Base-by-base conservation (phyloP, 2,797 vertebrate species). In the Aphelocoma californica region DNA sequence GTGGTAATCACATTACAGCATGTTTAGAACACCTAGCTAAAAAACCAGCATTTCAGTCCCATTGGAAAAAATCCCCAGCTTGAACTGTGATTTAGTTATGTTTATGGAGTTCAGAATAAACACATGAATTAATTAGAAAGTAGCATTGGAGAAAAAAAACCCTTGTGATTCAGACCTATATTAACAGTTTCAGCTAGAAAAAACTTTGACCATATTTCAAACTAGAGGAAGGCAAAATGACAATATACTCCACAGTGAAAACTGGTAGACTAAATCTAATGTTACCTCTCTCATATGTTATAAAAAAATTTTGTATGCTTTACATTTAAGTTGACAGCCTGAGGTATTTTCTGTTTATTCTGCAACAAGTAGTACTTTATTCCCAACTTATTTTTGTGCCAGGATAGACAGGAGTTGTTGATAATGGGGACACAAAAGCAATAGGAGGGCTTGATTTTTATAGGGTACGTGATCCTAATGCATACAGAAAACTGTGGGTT, bases 391-490 rank as follows among this genome's bases (percentile, higher is more conserved):
- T 94, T 99, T 99, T 36, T 98, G 98, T 60, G 98, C 98, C 58
- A 93, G 98, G 53, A 98, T 97, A 56, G 98, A 98, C 93, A 97
- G 96, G 23, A 98, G 97, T 7, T 99, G 98, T 95, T 98, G 99
- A 88, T 98, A 98, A 56, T 98, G 98, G 98, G 98, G 97, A 19
- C 90, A 97, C 31, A 98, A 98, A 88, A 98, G 92, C 65, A 98
- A 97, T 18, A 98, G 98, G 2, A 98, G 97, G 14, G 6, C 90
- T 95, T 65, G 98, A 97, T 6, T 98, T 98, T 13, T 99, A 97
- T 77, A 98, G 98, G 26, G 95, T 98, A 51, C 98, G 97, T 69
- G 96, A 99, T 94, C 96, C 97, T 19, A 97, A 98, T 24, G 96
- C 82, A 1, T 57, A 74, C 4, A 74, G 94, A 96, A 93, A 92